These are phyloP conservation scores for Apocheima hispidaria DNA, from an alignment of 2,888 invertebrate genomes.

Conservation along the genomic window DNA sequence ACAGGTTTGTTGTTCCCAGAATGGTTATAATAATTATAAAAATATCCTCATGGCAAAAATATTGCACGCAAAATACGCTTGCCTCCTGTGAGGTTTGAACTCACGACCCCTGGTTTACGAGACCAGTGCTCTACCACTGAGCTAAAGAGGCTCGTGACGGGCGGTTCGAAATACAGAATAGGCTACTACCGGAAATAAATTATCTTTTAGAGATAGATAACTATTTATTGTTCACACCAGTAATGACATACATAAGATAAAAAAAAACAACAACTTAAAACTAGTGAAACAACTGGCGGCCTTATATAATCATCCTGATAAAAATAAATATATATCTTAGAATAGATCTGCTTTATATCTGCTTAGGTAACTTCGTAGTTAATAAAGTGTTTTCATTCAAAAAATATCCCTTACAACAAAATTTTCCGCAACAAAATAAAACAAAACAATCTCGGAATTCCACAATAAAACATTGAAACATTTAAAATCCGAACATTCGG, in stretches of 20 bases:
- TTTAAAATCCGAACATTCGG: conserved; percentile 33
- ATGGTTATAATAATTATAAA: background rate
- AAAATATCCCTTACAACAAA: too few species aligned
- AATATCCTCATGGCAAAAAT: too few species aligned
- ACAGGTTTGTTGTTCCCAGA: conserved; percentile 14
- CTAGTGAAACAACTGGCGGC: too few species aligned
- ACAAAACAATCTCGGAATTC: conserved; percentile 10
- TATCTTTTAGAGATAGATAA: too few species aligned
- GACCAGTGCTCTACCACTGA: conserved; percentile 94
- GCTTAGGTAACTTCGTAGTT: too few species aligned
- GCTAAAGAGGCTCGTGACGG: conserved; percentile 88
- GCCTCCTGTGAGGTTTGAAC: conserved; percentile 82
- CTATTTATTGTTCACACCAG: too few species aligned
- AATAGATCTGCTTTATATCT: too few species aligned
- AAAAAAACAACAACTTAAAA: too few species aligned
- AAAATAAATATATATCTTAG: too few species aligned
- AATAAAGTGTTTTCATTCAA: too few species aligned
- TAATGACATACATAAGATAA: too few species aligned
- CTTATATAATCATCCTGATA: too few species aligned
- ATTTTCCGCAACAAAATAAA: background rate
- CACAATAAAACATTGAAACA: conserved; percentile 19
- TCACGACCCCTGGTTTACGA: conserved; percentile 93
- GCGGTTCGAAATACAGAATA: conserved; percentile 49
- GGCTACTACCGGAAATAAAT: accelerated
- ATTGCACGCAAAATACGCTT: conserved; percentile 32